Evolutionary conservation across 2,888 invertebrate species (phyloP), one percentile per base, ranked within the genome.

Genomic region (Euzetes globulus): DNA sequence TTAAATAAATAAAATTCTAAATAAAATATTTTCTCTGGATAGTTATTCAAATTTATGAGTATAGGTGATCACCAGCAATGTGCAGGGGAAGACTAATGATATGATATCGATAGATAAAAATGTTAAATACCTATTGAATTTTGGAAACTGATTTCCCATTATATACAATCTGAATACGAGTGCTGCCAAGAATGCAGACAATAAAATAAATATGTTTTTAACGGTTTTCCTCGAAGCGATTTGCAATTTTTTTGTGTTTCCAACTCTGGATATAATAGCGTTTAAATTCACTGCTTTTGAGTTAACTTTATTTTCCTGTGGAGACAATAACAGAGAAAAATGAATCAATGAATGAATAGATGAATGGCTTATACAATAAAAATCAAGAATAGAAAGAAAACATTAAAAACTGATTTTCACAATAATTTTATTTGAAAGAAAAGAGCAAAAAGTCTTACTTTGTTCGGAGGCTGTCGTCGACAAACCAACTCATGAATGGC

Each of bases 121-220:
- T 50, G 13, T 50, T 33, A 33, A n/a, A 63, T 78, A 83, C 82
- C 79, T 81, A 60, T 83, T 83, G 74, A 83, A 84, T 75, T 81
- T 81, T 17, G 83, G 84, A 3, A 82, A 79, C 74, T 81, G 81
- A 80, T 81, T 81, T 27, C 82, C 82, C 82, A 83, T 84, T 37
- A 83, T 80, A 77, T 80, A 80, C 29, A 84, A 77, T 65, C 83
- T 73, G 29, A 76, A 74, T 45, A 74, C 45, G 17, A 76, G 45
- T 4, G 74, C 29, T 15, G 68, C 33, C 41, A 71, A 29, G 25
- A 74, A 73, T 22, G 74, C 71, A 29, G 73, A 70, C 58, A 74
- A 68, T 25, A 68, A 68, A 68, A 68, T 45, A 68, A 45, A 68
- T 68, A 68, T 68, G 45, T 68, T 68, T 68, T 68, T 68, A 68